A percentile compares a stretch with the other conserved stretches of the same genome.
phyloP scores from a whole-genome alignment of 2,797 vertebrate species.

The Tauraco hartlaubi region DNA sequence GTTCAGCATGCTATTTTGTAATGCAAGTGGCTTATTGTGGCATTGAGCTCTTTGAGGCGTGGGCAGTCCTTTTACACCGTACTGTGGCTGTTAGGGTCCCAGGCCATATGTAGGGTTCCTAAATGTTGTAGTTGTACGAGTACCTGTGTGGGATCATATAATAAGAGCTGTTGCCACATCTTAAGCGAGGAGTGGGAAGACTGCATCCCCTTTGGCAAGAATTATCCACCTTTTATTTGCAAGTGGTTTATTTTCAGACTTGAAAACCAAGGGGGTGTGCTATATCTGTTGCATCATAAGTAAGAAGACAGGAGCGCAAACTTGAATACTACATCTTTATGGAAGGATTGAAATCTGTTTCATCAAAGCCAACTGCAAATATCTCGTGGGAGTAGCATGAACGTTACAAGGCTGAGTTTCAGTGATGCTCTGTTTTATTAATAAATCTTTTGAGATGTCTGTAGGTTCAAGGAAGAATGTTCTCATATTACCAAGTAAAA shows the following conservation, averaged over 20 bases:
- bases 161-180: background rate
- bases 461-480: background rate
- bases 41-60: background rate
- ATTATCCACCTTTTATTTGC: background rate
- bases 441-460: conserved; percentile 26
- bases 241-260: background rate
- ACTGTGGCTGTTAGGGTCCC: background rate
- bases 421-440: conserved; percentile 50
- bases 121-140: background rate
- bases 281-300: background rate
- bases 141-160: background rate
- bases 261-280: background rate
- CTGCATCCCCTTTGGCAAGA: background rate
- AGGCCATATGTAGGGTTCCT: background rate
- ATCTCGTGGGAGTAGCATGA: background rate
- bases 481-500: background rate
- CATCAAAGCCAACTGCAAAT: conserved; percentile 2
- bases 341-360: background rate
- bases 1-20: background rate
- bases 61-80: background rate
- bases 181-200: background rate
- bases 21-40: background rate
- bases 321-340: background rate
- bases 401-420: background rate
- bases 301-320: background rate